These are phyloP conservation scores for Scarus forsteni DNA, from an alignment of 2,797 vertebrate genomes.

Conservation along the genomic window DNA sequence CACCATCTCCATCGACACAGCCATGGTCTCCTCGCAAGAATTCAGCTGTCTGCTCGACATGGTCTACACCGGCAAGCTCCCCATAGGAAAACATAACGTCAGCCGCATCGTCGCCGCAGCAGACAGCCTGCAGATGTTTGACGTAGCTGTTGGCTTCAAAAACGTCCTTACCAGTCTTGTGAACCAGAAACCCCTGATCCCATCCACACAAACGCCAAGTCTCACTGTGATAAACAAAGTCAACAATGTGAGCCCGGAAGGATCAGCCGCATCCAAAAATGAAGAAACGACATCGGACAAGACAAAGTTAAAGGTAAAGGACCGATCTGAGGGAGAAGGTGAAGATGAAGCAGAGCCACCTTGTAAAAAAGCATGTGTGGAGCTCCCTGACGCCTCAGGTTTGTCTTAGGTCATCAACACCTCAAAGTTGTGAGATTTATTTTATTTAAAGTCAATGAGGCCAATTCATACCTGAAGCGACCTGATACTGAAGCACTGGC, in stretches of 20 bases:
- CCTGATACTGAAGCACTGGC: background rate
- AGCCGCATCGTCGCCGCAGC: slow-evolving; percentile 87
- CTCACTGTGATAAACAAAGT: background rate
- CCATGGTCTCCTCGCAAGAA: slow-evolving; percentile 88
- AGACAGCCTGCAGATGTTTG: slow-evolving; percentile 93
- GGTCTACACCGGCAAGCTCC: slow-evolving; percentile 89
- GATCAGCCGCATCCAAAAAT: background rate
- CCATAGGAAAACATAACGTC: slow-evolving; percentile 90
- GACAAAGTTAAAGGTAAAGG: background rate
- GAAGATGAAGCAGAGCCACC: slow-evolving; percentile 26
- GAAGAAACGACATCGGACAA: background rate
- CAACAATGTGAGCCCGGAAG: slow-evolving; percentile 2
- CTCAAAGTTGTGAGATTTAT: background rate
- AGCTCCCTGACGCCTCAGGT: slow-evolving; percentile 56
- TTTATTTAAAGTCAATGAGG: background rate
- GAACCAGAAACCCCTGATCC: slow-evolving; percentile 41
- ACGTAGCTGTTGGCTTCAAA: slow-evolving; percentile 91
- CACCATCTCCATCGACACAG: slow-evolving; percentile 87
- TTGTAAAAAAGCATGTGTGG: slow-evolving; percentile 47
- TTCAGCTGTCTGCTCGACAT: slow-evolving; percentile 90
- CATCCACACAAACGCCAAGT: background rate
- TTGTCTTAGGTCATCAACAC: slow-evolving; percentile 7
- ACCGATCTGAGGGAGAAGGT: background rate
- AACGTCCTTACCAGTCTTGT: slow-evolving; percentile 88
- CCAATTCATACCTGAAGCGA: background rate